Evolutionary conservation across 2,797 vertebrate genomes (phyloP).

Genomic region (Sebastes vulpes): DNA sequence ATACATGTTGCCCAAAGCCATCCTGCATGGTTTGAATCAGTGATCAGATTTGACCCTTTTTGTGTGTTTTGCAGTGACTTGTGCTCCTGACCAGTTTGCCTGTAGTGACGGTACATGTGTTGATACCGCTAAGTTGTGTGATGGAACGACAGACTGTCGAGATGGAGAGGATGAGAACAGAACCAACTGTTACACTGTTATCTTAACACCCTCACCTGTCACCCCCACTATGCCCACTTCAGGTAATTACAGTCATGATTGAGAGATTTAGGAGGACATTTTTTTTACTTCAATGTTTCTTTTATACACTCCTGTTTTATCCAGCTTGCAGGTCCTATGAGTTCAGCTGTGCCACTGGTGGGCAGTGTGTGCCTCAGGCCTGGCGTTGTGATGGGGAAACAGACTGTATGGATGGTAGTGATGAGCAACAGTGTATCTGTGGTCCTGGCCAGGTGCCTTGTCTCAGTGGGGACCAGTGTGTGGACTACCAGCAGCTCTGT

Average conservation of each 20-base stretch:
- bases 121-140: constrained; percentile 73
- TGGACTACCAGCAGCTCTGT: constrained; percentile 86
- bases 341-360: constrained; percentile 83
- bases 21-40: neutral
- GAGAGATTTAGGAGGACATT: neutral
- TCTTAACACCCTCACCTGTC: constrained; percentile 5
- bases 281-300: neutral
- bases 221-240: neutral
- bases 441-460: constrained; percentile 80
- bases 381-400: constrained; percentile 92
- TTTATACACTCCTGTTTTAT: neutral
- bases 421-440: constrained; percentile 88
- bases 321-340: constrained; percentile 84
- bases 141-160: constrained; percentile 84
- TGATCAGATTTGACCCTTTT: neutral
- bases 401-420: constrained; percentile 89
- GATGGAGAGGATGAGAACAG: constrained; percentile 86
- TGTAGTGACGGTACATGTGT: constrained; percentile 86
- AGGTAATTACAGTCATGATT: constrained; percentile 52
- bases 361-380: constrained; percentile 87
- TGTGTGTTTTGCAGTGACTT: constrained; percentile 75
- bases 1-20: neutral
- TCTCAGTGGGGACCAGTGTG: constrained; percentile 80
- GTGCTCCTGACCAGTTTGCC: constrained; percentile 79
- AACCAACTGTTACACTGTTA: constrained; percentile 56